These are phyloP conservation scores for Drosophila yakuba DNA, from an alignment of 1,140 invertebrate genomes.

Conservation along the genomic window DNA sequence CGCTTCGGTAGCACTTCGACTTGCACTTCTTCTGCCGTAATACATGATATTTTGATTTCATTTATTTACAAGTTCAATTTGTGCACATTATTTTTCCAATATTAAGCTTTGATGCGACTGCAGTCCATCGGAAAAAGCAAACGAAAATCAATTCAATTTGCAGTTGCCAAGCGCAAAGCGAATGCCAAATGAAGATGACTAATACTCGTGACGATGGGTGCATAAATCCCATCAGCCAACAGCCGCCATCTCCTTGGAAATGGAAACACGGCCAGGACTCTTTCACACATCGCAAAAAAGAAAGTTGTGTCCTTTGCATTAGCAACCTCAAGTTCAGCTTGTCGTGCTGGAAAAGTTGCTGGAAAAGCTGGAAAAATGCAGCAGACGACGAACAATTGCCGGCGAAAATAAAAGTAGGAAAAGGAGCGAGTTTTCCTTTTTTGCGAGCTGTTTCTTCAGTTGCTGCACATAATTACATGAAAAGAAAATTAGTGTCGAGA, in stretches of 20 bases:
- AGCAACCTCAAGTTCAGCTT: conserved; percentile 29
- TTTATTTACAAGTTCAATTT: conserved; percentile 82
- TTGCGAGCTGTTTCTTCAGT: conserved; percentile 33
- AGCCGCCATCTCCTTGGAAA: not conserved
- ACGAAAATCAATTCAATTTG: conserved; percentile 54
- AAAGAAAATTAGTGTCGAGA: conserved; percentile 80
- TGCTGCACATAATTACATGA: conserved; percentile 77
- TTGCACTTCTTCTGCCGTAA: conserved; percentile 30
- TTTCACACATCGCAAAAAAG: conserved; percentile 20
- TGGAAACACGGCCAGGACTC: conserved; percentile 2
- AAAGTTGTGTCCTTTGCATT: conserved; percentile 31
- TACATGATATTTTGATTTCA: conserved; percentile 77
- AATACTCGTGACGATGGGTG: conserved; percentile 19
- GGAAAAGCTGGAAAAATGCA: conserved; percentile 44
- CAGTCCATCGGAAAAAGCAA: conserved; percentile 37
- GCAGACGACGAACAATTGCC: conserved; percentile 42
- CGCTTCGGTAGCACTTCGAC: conserved; percentile 26
- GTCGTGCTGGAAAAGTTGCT: conserved; percentile 25
- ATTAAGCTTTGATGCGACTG: conserved; percentile 50
- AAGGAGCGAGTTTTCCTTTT: conserved; percentile 23
- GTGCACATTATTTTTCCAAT: conserved; percentile 73
- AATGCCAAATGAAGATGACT: conserved; percentile 44
- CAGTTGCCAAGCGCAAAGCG: conserved; percentile 34
- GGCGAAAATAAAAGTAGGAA: conserved; percentile 24
- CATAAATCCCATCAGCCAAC: not conserved